Base-by-base conservation (phyloP, 2,888 invertebrate species). In the Caenorhabditis uteleia region DNA sequence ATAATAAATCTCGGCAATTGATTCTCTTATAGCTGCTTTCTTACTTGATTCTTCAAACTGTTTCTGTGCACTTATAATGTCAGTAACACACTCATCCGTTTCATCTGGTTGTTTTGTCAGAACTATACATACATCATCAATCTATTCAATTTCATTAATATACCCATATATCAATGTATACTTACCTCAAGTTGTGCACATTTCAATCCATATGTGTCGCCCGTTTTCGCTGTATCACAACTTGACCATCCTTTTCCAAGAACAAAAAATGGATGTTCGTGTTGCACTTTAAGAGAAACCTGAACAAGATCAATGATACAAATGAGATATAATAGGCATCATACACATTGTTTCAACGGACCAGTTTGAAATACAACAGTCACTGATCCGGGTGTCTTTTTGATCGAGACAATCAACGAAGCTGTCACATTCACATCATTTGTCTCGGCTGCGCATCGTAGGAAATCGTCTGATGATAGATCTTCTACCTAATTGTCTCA, bases 211-310 rank as follows among this genome's bases (percentile, higher is more conserved):
- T 66, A 71, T 16, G 31, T 58, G 29, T 66, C 59, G 0, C 40
- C 48, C 7, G 57, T 58, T 36, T 51, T 58, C 4, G 33, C 18
- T 0, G 68, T 65, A 39, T 56, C 50, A 26, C 51, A 56, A 23
- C 62, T 62, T 26, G 56, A 18, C 71, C 71, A 71, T n/a, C 71
- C 71, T 40, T 68, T 71, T 16, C 71, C 71, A 4, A 71, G 23
- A 2, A 60, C 64, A 42, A 57, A 71, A 36, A 71, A 68, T 3
- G 71, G 71, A 21, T 71, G 57, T 43, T 68, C 71, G 20, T 43
- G 25, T 51, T 66, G 71, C 8, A 66, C 68, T 31, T 67, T 58
- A 14, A 70, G 40, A 3, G 48, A 16, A 2, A 51, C 49, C 70
- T 70, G 38, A 21, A 58, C 25, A 14, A 31, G n/a, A 14, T 4